Conservation (phyloP, 2,113 vertebrate species). For the Elaphurus davidianus region DNA sequence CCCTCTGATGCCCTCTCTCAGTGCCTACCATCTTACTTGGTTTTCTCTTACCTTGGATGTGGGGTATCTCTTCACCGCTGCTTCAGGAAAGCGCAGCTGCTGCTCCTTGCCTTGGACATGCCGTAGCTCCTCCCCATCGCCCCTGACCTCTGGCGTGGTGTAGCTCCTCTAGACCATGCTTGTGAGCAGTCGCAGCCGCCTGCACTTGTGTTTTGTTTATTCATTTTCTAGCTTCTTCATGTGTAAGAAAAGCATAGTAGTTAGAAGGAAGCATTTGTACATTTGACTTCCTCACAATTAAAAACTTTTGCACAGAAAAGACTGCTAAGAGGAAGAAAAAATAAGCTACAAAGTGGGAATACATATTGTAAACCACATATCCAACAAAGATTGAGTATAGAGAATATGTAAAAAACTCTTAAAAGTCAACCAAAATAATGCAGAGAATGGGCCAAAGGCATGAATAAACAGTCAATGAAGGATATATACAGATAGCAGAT, state of each 20-base stretch:
- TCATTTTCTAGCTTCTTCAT: not conserved
- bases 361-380: not conserved
- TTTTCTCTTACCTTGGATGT: too few species aligned
- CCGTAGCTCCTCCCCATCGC: too few species aligned
- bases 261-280: not conserved
- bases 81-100: too few species aligned
- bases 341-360: not conserved
- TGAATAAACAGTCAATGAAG: not conserved
- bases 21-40: too few species aligned
- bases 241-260: not conserved
- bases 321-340: not conserved
- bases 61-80: too few species aligned
- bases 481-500: not conserved
- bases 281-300: not conserved
- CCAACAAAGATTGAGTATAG: not conserved
- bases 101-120: too few species aligned
- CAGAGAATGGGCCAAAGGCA: not conserved
- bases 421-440: not conserved
- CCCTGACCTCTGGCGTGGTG: too few species aligned
- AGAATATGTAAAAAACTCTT: not conserved
- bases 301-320: not conserved
- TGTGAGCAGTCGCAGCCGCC: too few species aligned
- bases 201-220: not conserved
- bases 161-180: too few species aligned
- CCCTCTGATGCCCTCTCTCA: too few species aligned